These are phyloP conservation scores for Cherax destructor DNA, from an alignment of 1,140 invertebrate genomes.

Conservation along the genomic window DNA sequence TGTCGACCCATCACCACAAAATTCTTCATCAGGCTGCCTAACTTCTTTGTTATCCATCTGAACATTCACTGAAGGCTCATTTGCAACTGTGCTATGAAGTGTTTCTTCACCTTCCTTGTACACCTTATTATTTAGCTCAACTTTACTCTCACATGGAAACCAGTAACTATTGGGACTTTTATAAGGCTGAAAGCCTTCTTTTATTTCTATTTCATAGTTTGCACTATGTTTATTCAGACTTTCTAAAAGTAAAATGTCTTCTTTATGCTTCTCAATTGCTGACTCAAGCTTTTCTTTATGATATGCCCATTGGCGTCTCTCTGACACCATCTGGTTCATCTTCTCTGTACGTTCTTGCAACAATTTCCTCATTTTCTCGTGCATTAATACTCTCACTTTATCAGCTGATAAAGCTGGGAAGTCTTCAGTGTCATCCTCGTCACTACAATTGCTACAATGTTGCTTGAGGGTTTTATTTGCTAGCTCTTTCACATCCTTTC, in stretches of 20 bases:
- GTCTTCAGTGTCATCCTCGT: conserved; percentile 12
- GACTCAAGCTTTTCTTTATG: conserved; percentile 39
- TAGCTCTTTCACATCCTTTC: conserved; percentile 48
- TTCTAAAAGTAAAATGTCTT: background rate
- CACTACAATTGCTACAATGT: conserved; percentile 30
- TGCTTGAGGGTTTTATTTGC: conserved; percentile 47
- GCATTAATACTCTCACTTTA: conserved; percentile 35
- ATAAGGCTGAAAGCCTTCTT: background rate
- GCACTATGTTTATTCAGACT: background rate
- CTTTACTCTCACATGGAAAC: background rate
- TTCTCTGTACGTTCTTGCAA: conserved; percentile 35
- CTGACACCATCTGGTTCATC: conserved; percentile 53
- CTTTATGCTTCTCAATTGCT: background rate
- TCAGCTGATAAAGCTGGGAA: conserved; percentile 1
- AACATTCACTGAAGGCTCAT: background rate
- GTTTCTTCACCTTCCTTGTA: background rate
- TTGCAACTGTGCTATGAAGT: background rate
- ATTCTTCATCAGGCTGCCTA: background rate
- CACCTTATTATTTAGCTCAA: background rate
- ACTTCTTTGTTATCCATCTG: background rate
- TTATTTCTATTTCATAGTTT: background rate
- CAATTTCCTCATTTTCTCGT: conserved; percentile 50
- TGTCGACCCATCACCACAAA: background rate
- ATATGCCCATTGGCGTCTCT: conserved; percentile 60
- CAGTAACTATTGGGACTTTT: background rate